Evolutionary conservation across 2,888 invertebrate genomes (phyloP).

Genomic region (Brachylomia viminalis): DNA sequence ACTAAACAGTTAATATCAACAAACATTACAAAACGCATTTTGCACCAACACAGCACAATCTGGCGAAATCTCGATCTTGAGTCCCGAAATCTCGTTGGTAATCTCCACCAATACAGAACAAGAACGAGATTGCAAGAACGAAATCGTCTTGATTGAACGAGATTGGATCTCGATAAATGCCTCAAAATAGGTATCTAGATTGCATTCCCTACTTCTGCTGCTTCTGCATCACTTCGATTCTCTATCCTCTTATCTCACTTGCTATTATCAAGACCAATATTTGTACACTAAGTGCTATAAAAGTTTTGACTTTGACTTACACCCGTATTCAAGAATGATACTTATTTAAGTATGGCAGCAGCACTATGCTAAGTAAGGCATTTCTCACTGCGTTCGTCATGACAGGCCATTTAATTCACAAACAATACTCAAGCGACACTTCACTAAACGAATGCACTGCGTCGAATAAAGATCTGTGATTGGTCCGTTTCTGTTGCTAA

Average conservation of each 20-base stretch:
- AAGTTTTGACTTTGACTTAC: not conserved
- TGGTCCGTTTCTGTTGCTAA: no score
- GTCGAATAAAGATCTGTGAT: no score
- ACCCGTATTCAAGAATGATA: no score
- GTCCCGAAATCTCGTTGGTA: not conserved
- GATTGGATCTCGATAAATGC: not conserved
- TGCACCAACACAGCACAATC: not conserved
- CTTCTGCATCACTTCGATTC: not conserved
- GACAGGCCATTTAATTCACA: no score
- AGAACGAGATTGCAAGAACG: not conserved
- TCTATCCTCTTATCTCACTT: not conserved
- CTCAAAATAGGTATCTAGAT: not conserved
- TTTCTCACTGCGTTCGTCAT: no score
- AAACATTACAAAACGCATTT: not conserved
- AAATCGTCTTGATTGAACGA: not conserved
- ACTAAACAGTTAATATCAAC: not conserved
- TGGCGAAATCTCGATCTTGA: not conserved
- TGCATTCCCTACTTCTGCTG: not conserved
- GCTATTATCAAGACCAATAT: not conserved
- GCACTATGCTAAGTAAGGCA: no score
- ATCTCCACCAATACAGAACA: not conserved
- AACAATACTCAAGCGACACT: no score
- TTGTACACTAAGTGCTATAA: not conserved
- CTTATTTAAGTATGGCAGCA: no score
- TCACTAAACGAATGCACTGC: no score